These are phyloP conservation scores for Apodemus sylvaticus DNA, from an alignment of 2,113 vertebrate genomes.

Conservation along the genomic window DNA sequence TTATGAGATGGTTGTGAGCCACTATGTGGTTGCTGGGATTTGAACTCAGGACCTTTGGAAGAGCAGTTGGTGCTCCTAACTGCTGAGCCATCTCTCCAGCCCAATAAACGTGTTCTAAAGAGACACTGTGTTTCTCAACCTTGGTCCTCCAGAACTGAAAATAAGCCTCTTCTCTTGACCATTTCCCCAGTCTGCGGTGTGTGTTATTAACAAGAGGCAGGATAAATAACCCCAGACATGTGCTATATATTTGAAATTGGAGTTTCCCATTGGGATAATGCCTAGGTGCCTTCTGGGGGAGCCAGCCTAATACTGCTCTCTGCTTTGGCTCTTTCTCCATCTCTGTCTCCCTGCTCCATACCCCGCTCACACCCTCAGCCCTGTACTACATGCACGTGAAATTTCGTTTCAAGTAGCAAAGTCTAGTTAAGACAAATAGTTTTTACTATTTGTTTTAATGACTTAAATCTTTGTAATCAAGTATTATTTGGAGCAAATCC, in stretches of 20 bases:
- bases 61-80: too few relatives aligned
- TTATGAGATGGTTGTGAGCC: too few relatives aligned
- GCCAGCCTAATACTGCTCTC: not conserved
- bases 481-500: slow-evolving; percentile 34
- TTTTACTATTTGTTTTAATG: slow-evolving; percentile 49
- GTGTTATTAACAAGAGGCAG: not conserved
- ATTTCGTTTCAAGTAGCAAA: slow-evolving; percentile 17
- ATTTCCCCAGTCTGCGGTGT: not conserved
- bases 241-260: not conserved
- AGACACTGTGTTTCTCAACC: not conserved
- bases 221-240: not conserved
- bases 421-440: slow-evolving; percentile 17
- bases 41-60: too few relatives aligned
- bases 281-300: not conserved
- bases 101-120: not conserved
- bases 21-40: too few relatives aligned
- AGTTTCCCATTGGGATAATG: not conserved
- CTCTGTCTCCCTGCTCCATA: not conserved
- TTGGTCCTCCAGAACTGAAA: not conserved
- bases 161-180: not conserved
- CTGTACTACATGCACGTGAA: not conserved
- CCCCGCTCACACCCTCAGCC: not conserved
- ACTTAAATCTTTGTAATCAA: slow-evolving; percentile 56
- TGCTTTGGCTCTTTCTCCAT: not conserved
- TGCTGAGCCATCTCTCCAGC: too few relatives aligned